phyloP scores from a whole-genome alignment of 2,113 vertebrate species.

The Nerophis ophidion region DNA sequence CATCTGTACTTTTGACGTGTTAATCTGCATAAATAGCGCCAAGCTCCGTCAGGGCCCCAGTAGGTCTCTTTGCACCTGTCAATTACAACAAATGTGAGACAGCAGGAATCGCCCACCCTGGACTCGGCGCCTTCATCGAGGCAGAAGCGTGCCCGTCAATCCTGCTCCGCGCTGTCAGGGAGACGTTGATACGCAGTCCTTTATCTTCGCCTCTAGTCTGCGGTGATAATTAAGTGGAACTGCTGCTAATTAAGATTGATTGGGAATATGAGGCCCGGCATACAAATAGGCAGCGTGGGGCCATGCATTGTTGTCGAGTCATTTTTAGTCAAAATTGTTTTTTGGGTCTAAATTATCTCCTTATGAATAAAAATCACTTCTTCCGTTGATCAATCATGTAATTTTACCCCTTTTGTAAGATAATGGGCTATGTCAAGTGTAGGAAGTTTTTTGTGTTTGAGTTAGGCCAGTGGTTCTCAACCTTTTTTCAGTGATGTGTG shows the following conservation, averaged over 20 bases:
- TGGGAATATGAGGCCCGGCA: background rate
- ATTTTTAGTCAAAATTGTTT: too few species aligned
- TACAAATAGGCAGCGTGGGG: conserved; percentile 2
- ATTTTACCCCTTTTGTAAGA: too few species aligned
- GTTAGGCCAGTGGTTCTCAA: too few species aligned
- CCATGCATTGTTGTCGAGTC: background rate
- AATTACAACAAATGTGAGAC: conserved; percentile 51
- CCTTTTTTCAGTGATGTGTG: too few species aligned
- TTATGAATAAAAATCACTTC: too few species aligned
- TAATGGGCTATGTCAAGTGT: too few species aligned
- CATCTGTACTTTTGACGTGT: conserved; percentile 69
- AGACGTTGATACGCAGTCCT: conserved; percentile 34
- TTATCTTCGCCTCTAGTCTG: conserved; percentile 40
- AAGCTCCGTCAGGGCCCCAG: conserved; percentile 53
- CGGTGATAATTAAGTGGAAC: conserved; percentile 32
- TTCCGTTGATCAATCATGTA: too few species aligned
- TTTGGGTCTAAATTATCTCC: too few species aligned
- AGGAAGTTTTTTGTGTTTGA: too few species aligned
- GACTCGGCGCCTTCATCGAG: conserved; percentile 33
- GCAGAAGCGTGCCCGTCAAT: conserved; percentile 50
- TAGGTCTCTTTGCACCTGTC: conserved; percentile 55
- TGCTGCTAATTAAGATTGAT: conserved; percentile 48
- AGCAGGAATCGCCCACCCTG: conserved; percentile 43
- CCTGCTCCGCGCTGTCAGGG: conserved; percentile 35
- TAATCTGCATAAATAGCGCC: conserved; percentile 68